Percentiles rank a stretch among this genome's conserved stretches.
Evolutionary conservation across 1,140 invertebrate genomes (phyloP).

Genomic region (Brachionus paranguensis): DNA sequence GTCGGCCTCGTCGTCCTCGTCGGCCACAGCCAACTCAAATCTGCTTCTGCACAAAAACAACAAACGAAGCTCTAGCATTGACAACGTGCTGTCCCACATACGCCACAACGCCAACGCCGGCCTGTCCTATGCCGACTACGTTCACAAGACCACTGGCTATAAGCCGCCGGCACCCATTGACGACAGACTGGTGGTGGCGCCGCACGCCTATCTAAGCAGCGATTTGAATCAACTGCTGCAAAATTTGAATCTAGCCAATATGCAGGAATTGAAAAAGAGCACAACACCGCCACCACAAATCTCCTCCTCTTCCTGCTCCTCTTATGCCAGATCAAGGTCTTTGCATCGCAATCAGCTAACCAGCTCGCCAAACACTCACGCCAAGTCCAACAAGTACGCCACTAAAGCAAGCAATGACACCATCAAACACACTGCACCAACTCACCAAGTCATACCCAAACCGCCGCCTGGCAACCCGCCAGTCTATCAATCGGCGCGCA

Average conservation of each 20-base stretch:
- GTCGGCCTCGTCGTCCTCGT: neutral
- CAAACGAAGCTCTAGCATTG: constrained; percentile 26
- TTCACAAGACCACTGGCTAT: neutral
- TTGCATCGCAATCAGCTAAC: neutral
- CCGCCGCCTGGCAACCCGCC: constrained; percentile 23
- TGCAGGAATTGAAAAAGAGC: neutral
- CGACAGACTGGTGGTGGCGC: neutral
- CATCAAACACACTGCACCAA: neutral
- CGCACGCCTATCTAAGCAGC: neutral
- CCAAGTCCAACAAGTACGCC: neutral
- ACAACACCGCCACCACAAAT: no score
- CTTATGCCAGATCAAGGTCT: neutral
- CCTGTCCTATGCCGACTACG: neutral
- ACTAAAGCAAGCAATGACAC: neutral
- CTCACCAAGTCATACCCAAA: neutral
- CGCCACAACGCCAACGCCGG: neutral
- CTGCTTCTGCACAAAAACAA: neutral
- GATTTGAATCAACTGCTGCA: neutral
- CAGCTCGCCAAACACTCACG: neutral
- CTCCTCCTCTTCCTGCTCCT: neutral
- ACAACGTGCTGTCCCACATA: neutral
- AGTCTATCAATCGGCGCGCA: neutral
- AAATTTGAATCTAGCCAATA: neutral
- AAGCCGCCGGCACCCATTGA: neutral
- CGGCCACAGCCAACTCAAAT: neutral